These are phyloP conservation scores for Salminus brasiliensis DNA, from an alignment of 2,113 vertebrate genomes.

Conservation along the genomic window DNA sequence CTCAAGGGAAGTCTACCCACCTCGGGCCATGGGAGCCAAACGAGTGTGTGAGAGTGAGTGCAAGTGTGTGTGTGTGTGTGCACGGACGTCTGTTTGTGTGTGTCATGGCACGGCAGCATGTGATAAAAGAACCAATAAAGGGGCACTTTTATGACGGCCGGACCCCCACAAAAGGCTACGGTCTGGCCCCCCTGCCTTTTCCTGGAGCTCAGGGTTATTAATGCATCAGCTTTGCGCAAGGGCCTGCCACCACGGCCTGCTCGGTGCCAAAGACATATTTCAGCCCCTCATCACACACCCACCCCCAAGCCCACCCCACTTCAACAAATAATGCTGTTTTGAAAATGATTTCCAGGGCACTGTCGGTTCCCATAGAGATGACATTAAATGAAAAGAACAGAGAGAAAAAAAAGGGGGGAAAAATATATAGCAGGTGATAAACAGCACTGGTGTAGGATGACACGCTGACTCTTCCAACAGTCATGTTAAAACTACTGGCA, in stretches of 20 bases:
- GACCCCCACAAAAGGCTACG: conserved; percentile 73
- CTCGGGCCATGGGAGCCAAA: too few species aligned
- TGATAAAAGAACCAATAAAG: conserved; percentile 75
- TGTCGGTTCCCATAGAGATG: conserved; percentile 90
- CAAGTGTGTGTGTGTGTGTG: conserved; percentile 14
- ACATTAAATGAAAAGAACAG: conserved; percentile 89
- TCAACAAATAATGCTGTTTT: conserved; percentile 84
- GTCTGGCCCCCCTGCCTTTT: conserved; percentile 62
- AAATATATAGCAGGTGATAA: conserved; percentile 87
- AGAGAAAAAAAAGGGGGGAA: conserved; percentile 63
- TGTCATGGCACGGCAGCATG: conserved; percentile 66
- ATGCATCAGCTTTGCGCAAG: conserved; percentile 78
- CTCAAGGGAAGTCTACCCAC: conserved; percentile 25
- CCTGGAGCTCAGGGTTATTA: conserved; percentile 80
- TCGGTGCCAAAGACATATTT: conserved; percentile 83
- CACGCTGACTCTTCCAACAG: conserved; percentile 82
- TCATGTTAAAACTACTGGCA: conserved; percentile 80
- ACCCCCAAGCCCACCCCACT: conserved; percentile 55
- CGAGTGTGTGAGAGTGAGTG: conserved; percentile 16
- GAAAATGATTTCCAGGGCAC: conserved; percentile 85
- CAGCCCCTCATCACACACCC: conserved; percentile 68
- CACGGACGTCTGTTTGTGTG: conserved; percentile 48
- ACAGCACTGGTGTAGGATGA: conserved; percentile 78
- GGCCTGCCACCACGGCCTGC: conserved; percentile 67
- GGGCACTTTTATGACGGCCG: conserved; percentile 70